Evolutionary conservation across 2,888 invertebrate genomes (phyloP).

Genomic region (Tillus elongatus): DNA sequence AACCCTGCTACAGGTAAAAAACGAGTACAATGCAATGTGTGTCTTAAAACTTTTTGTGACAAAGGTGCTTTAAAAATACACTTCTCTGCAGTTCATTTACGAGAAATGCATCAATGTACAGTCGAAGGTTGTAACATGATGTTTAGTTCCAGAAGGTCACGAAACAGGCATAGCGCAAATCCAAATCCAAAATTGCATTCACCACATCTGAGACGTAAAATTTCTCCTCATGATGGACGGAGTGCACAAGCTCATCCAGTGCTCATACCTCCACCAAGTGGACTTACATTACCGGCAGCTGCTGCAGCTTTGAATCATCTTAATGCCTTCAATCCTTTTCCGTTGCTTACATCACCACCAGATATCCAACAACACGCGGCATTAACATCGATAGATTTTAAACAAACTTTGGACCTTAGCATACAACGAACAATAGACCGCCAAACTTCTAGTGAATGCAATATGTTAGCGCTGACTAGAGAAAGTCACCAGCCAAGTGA

Average conservation of each 20-base stretch:
- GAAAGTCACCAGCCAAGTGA: constrained; percentile 35
- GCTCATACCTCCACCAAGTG: constrained; percentile 63
- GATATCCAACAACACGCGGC: constrained; percentile 54
- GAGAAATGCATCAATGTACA: constrained; percentile 99
- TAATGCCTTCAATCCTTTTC: constrained; percentile 70
- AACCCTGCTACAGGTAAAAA: constrained; percentile 93
- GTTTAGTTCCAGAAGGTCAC: constrained; percentile 92
- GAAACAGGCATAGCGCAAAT: constrained; percentile 95
- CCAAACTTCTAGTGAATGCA: constrained; percentile 31
- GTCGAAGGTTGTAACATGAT: constrained; percentile 99
- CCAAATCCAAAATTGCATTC: constrained; percentile 97
- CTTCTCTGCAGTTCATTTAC: constrained; percentile 94
- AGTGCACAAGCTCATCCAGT: constrained; percentile 80
- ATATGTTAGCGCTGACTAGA: constrained; percentile 28
- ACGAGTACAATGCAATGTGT: constrained; percentile 95
- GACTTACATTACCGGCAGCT: constrained; percentile 50
- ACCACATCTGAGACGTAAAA: constrained; percentile 86
- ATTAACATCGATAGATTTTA: constrained; percentile 52
- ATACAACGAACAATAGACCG: constrained; percentile 45
- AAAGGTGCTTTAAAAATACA: constrained; percentile 99
- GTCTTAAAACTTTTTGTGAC: constrained; percentile 98
- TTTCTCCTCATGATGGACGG: constrained; percentile 87
- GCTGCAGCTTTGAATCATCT: constrained; percentile 59
- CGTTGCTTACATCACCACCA: constrained; percentile 61
- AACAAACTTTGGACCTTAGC: constrained; percentile 54